These are phyloP conservation scores for Chloromyia formosa DNA, from an alignment of 2,888 invertebrate species.

Conservation along the genomic window DNA sequence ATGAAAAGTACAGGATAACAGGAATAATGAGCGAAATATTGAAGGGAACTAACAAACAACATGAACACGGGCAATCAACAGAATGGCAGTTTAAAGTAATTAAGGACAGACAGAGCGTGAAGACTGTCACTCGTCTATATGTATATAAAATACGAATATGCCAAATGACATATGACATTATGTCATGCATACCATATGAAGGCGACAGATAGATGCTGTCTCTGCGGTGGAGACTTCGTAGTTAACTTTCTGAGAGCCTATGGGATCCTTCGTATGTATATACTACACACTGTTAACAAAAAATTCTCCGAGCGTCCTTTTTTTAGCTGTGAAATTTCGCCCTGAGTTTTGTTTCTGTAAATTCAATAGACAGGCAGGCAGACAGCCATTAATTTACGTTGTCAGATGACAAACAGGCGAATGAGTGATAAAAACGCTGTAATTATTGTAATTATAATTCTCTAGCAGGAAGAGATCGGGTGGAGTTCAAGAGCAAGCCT, in stretches of 20 bases:
- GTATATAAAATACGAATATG: not conserved
- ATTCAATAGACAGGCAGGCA: not conserved
- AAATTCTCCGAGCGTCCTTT: too few species aligned
- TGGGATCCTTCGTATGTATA: too few species aligned
- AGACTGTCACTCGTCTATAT: not conserved
- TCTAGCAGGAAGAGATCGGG: not conserved
- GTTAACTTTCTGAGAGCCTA: too few species aligned
- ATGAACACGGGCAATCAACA: conserved; percentile 22
- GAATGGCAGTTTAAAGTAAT: conserved; percentile 25
- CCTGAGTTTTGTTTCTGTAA: not conserved
- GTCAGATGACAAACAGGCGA: conserved; percentile 22
- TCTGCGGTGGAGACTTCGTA: too few species aligned
- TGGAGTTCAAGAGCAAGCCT: not conserved
- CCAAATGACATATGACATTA: conserved; percentile 36
- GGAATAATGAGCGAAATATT: conserved; percentile 16
- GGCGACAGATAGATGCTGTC: too few species aligned
- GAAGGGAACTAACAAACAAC: not conserved
- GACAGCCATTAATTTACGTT: conserved; percentile 32
- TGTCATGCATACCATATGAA: conserved; percentile 27
- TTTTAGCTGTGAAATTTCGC: not conserved
- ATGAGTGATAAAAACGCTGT: conserved; percentile 19
- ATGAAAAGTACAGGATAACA: not conserved
- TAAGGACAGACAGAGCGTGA: conserved; percentile 1
- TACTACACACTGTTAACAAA: too few species aligned
- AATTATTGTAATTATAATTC: conserved; percentile 30